A percentile compares a stretch with the other conserved stretches of the same genome.
Conservation (phyloP, 2,888 invertebrate genomes). For the Cancer borealis region DNA sequence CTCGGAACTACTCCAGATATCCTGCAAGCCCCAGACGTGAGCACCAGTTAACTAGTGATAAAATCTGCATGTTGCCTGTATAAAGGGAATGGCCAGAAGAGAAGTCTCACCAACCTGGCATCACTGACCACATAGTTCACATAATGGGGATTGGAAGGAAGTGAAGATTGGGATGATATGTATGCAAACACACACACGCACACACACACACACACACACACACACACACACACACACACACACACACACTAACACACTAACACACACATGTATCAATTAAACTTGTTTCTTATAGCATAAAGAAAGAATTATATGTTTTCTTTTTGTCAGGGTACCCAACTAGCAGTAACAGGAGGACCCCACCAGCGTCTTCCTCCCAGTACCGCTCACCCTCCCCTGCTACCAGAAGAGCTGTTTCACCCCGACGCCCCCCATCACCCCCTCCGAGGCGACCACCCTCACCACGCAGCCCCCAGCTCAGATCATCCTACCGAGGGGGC, state of each 20-base stretch:
- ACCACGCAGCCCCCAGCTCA: constrained; percentile 58
- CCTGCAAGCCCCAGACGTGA: constrained; percentile 63
- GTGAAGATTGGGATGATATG: too few relatives aligned
- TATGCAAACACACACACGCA: too few relatives aligned
- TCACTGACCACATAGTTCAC: background rate
- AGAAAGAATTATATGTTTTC: background rate
- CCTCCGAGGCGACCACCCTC: constrained; percentile 64
- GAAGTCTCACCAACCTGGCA: too few relatives aligned
- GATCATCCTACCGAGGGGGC: constrained; percentile 10
- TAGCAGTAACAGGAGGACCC: constrained; percentile 25
- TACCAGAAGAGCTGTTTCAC: constrained; percentile 39
- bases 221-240: background rate
- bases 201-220: too few relatives aligned
- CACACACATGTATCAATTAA: too few relatives aligned
- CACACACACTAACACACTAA: background rate
- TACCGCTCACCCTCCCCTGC: constrained; percentile 44
- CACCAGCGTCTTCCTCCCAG: constrained; percentile 21
- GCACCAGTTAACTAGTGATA: background rate
- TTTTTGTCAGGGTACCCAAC: constrained; percentile 21
- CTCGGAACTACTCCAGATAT: constrained; percentile 50
- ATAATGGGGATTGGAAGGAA: too few relatives aligned
- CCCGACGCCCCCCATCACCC: constrained; percentile 65
- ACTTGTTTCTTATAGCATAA: background rate
- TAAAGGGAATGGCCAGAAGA: background rate
- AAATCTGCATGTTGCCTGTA: background rate